Percentiles rank a stretch among this genome's conserved stretches.
Conservation (phyloP, 1,140 invertebrate species). For the Drosophila pandora region DNA sequence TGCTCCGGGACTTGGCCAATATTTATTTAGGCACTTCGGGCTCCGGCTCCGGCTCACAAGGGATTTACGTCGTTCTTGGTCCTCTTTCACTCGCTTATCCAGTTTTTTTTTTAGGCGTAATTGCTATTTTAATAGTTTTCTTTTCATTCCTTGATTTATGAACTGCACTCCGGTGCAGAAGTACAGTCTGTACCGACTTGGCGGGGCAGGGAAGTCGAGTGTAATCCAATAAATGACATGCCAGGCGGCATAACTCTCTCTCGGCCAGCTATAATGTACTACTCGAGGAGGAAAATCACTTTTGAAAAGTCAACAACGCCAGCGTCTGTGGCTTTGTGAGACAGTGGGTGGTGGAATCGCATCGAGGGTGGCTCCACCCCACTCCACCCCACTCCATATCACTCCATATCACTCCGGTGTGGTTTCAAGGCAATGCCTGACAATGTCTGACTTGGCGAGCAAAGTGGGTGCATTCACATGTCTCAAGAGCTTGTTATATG, state of each 20-base stretch:
- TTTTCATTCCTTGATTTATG: slow-evolving; percentile 45
- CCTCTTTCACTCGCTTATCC: slow-evolving; percentile 20
- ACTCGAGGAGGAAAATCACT: slow-evolving; percentile 77
- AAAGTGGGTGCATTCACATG: slow-evolving; percentile 84
- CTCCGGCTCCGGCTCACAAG: slow-evolving; percentile 19
- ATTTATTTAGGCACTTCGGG: slow-evolving; percentile 71
- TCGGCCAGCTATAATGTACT: slow-evolving; percentile 74
- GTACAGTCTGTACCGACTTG: slow-evolving; percentile 38
- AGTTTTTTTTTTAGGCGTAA: slow-evolving; percentile 55
- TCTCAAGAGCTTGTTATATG: slow-evolving; percentile 84
- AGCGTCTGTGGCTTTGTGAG: slow-evolving; percentile 46
- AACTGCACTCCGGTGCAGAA: background rate
- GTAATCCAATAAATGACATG: slow-evolving; percentile 78
- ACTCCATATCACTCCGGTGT: slow-evolving; percentile 16
- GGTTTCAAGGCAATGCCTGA: slow-evolving; percentile 53
- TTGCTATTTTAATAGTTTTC: slow-evolving; percentile 72
- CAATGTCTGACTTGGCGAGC: slow-evolving; percentile 19
- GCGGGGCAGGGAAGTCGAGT: slow-evolving; percentile 22
- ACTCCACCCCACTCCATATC: slow-evolving; percentile 40
- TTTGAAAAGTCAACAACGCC: slow-evolving; percentile 79
- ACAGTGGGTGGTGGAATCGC: slow-evolving; percentile 28
- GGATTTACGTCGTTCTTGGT: slow-evolving; percentile 42
- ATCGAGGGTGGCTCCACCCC: slow-evolving; percentile 56
- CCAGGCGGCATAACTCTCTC: slow-evolving; percentile 49
- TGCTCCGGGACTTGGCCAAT: slow-evolving; percentile 61